phyloP scores from a whole-genome alignment of 2,797 vertebrate genomes.

The Falco columbarius region DNA sequence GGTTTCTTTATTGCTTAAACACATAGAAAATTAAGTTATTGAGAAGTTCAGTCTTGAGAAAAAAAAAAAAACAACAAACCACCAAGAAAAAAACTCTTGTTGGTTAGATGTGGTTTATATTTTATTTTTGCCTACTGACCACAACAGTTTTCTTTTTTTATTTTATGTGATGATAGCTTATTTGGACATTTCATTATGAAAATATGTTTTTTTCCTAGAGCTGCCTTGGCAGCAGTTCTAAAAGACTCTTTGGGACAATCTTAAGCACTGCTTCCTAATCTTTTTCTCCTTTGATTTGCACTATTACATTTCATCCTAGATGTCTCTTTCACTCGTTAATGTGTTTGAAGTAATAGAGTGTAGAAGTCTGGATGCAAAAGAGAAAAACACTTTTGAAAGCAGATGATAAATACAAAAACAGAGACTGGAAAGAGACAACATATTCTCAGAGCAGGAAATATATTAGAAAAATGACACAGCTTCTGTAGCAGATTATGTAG shows the following conservation, averaged over 20 bases:
- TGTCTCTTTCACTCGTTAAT: not conserved
- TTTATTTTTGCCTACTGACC: not conserved
- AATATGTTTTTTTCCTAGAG: not conserved
- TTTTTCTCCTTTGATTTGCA: not conserved
- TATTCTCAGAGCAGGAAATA: not conserved
- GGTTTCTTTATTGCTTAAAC: slow-evolving; percentile 38
- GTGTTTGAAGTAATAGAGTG: not conserved
- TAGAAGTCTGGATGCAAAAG: not conserved
- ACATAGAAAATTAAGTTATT: slow-evolving; percentile 34
- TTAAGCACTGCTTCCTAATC: not conserved
- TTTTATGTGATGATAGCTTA: not conserved
- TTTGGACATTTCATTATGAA: not conserved
- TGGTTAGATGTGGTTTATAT: not conserved
- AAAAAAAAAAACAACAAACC: not conserved
- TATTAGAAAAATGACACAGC: not conserved
- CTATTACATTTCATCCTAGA: not conserved
- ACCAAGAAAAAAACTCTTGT: not conserved
- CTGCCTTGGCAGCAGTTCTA: not conserved
- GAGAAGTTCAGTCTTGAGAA: not conserved
- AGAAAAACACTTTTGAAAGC: not conserved
- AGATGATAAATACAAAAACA: not conserved
- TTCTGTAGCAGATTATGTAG: not conserved
- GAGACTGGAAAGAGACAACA: not conserved
- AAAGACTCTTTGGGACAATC: not conserved
- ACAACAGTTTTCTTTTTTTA: not conserved